Conservation (phyloP, 2,888 invertebrate species). For the Leptinotarsa haldemani region DNA sequence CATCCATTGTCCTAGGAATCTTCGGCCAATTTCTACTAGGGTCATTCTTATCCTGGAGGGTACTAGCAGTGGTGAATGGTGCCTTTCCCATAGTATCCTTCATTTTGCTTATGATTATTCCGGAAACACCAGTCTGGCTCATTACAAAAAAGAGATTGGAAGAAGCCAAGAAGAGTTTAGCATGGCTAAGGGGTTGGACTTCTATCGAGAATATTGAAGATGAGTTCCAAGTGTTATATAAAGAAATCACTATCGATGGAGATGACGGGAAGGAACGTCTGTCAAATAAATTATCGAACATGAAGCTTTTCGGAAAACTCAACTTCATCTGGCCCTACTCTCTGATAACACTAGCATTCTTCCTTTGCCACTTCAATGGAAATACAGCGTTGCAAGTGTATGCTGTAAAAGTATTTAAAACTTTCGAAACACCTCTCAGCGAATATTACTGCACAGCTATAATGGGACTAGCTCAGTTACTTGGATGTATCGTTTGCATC, state of each 20-base stretch:
- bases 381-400: constrained; percentile 80
- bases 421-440: constrained; percentile 78
- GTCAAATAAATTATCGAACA: constrained; percentile 28
- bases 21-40: constrained; percentile 82
- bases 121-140: constrained; percentile 87
- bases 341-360: constrained; percentile 76
- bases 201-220: constrained; percentile 70
- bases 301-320: constrained; percentile 67
- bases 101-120: constrained; percentile 76
- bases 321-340: constrained; percentile 78
- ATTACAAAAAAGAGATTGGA: constrained; percentile 74
- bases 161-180: constrained; percentile 77
- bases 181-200: constrained; percentile 86
- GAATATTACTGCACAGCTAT: constrained; percentile 81
- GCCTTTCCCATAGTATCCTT: constrained; percentile 75
- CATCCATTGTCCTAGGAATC: constrained; percentile 80
- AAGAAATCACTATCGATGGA: constrained; percentile 44
- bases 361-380: constrained; percentile 81
- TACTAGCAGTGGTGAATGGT: constrained; percentile 77
- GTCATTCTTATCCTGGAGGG: constrained; percentile 77
- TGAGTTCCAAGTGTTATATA: constrained; percentile 70
- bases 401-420: constrained; percentile 79
- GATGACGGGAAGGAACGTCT: constrained; percentile 2
- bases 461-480: constrained; percentile 77
- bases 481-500: constrained; percentile 76